Evolutionary conservation across 2,888 invertebrate genomes (phyloP), one percentile per base, ranked within the genome.

Genomic region (Nephrotoma appendiculata): DNA sequence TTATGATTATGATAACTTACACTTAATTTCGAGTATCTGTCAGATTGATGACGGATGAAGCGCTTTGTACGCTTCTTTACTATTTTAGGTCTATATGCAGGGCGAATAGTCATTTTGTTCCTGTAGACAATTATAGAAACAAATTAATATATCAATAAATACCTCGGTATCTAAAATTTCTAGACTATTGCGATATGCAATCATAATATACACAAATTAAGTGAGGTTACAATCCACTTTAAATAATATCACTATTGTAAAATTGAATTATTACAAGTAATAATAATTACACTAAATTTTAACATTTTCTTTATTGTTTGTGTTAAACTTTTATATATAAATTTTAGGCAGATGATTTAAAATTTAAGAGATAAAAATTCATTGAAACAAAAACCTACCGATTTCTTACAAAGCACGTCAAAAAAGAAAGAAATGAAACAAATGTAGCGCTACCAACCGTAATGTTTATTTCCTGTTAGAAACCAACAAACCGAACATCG

Each of bases 41-140:
- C 99, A 90, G 98, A 98, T 92, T 99, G 99, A 93, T 99, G 99
- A 89, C 99, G 96, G 90, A 97, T 98, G 93, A 99, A 99, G 93
- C 97, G 97, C 94, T 99, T 99, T 90, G 97, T 97, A 92, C 99
- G 95, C 94, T 99, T 99, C 94, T 99, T 99, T 89, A 98, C 95
- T 92, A 98, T 97, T 90, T 94, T 95, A 45, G 97, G 96, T 92
- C 96, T 95, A 91, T 96, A 96, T 88, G 96, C 96, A 89, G 98
- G 98, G 92, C 96, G 94, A 91, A 97, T 97, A 91, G 97, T 96
- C 96, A 96, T 96, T 93, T 93, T 95, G 91, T 90, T 90, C 92
- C 90, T 91, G 89, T 91, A 90, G 86, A 83, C 11, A 86, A 86
- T 85, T 11, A 31, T 31, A 19, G 9, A 1, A 48, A 87, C 88